Percentiles rank a stretch among this genome's conserved stretches.
phyloP scores from a whole-genome alignment of 1,140 invertebrate genomes.

The Lerema accius region DNA sequence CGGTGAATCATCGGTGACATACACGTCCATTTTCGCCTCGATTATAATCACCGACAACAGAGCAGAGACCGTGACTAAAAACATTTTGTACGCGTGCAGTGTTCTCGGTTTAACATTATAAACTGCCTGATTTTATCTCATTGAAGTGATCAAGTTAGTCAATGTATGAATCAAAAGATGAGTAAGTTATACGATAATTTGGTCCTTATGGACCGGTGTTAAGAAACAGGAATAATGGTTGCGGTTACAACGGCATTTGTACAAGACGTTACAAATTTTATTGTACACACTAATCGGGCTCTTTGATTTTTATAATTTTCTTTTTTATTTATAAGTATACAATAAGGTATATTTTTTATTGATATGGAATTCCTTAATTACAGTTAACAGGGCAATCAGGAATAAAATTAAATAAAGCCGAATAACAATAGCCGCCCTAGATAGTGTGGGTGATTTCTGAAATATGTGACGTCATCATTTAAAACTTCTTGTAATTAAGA shows the following conservation, averaged over 20 bases:
- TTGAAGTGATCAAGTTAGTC: conserved; percentile 39
- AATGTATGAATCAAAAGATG: conserved; percentile 17
- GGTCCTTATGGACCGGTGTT: conserved; percentile 5
- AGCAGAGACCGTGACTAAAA: background rate
- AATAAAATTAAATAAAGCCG: no score
- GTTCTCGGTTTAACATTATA: conserved; percentile 19
- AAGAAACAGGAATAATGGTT: background rate
- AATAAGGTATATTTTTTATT: no score
- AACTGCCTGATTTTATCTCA: conserved; percentile 45
- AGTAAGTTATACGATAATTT: background rate
- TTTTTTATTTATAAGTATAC: no score
- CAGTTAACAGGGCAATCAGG: no score
- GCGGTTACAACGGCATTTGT: background rate
- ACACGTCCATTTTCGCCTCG: conserved; percentile 53
- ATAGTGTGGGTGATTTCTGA: no score
- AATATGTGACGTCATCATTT: no score
- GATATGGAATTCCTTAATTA: no score
- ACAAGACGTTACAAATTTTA: background rate
- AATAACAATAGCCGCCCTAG: no score
- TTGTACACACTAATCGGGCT: no score
- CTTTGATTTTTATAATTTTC: no score
- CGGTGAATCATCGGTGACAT: conserved; percentile 62
- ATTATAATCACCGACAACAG: conserved; percentile 26
- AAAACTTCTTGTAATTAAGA: no score
- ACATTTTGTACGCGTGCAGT: conserved; percentile 24